Base-by-base conservation (phyloP, 2,888 invertebrate species). In the Spodoptera picta region DNA sequence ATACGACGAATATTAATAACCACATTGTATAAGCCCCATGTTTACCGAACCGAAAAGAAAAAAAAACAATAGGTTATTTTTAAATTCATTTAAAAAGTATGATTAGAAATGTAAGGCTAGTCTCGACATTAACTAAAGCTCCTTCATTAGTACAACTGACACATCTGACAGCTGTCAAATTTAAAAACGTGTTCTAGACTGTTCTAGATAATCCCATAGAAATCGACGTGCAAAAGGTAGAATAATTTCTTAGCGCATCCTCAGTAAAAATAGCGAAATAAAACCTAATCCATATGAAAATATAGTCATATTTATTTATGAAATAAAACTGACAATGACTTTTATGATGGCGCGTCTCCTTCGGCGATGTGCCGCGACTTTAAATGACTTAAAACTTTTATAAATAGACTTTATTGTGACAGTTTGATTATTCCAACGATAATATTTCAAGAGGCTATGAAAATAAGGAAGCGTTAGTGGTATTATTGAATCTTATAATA, bases 321-420 rank as follows among this genome's bases (percentile, higher is more conserved):
- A 60, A 36, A 68, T 57, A 60, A 67, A 45, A 47, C 55, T 23
- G 48, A 65, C 64, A 73, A 63, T 62, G 63, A 62, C 49, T 76
- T 69, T 72, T 63, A 76, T 60, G 73, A 61, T 45, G 2, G 41
- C 48, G 60, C 59, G 65, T 53, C 52, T 60, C 47, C 60, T 60
- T 65, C 42, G 50, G 48, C 24, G 60, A 58, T 57, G 77, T 67
- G 73, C 36, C 45, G 23, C 56, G 65, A 77, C 48, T 77, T 59
- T 48, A 62, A 68, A 76, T 64, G 57, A 54, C 65, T 72, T 52
- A 43, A 63, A 76, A 69, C 60, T 67, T 77, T 66, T 77, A 77
- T 63, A 69, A 69, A 79, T 79, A 79, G 66, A 65, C 31, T 69
- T 79, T 79, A 77, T 67, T 59, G 63, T 66, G 62, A 69, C 77